Percentiles rank a stretch among this genome's conserved stretches.
These are phyloP conservation scores for Mystacornis crossleyi DNA, from an alignment of 2,113 vertebrate genomes.

Conservation along the genomic window DNA sequence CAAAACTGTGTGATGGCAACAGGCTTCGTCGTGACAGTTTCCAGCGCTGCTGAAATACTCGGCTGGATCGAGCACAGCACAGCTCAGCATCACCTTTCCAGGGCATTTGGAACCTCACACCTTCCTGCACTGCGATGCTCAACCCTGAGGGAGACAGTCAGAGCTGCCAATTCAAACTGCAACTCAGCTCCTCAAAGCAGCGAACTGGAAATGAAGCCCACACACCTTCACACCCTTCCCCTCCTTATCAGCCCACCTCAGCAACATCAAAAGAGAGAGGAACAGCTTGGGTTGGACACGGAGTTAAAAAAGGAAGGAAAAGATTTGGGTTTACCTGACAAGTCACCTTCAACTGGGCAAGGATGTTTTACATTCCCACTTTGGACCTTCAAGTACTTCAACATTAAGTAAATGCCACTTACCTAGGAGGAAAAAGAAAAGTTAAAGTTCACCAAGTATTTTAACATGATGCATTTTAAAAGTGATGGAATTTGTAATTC, in stretches of 20 bases:
- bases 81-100: not conserved
- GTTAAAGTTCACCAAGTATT: slow-evolving; percentile 33
- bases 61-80: not conserved
- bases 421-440: slow-evolving; percentile 62
- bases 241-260: not conserved
- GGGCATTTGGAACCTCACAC: not conserved
- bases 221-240: not conserved
- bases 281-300: not conserved
- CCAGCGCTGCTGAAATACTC: not conserved
- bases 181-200: not conserved
- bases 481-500: slow-evolving; percentile 15
- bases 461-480: not conserved
- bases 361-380: slow-evolving; percentile 20
- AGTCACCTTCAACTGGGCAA: not conserved
- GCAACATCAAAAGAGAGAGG: not conserved
- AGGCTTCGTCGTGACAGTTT: rapidly evolving
- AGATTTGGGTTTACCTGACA: slow-evolving; percentile 35
- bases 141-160: not conserved
- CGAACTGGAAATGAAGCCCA: not conserved
- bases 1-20: not conserved
- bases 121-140: not conserved
- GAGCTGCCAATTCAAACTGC: not conserved
- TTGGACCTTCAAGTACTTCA: slow-evolving; percentile 41
- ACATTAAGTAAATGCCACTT: slow-evolving; percentile 74
- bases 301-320: not conserved